Evolutionary conservation across 2,888 invertebrate genomes (phyloP).

Genomic region (Drosophila fulvimacula): DNA sequence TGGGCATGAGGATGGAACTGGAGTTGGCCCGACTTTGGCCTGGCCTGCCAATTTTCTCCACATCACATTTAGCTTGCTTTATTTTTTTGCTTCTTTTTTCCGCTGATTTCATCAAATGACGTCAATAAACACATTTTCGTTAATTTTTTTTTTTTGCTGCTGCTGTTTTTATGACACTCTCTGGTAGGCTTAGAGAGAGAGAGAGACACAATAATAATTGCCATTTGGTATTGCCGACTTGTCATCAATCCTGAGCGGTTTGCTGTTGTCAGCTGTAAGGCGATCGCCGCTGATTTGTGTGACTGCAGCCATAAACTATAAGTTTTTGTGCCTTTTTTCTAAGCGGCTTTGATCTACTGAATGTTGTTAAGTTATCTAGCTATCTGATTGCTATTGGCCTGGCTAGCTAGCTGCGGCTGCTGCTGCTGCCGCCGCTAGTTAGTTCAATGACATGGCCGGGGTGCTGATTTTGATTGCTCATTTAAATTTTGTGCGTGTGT

Average conservation of each 20-base stretch:
- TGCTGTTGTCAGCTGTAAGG: slow-evolving; percentile 49
- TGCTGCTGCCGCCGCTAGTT: slow-evolving; percentile 16
- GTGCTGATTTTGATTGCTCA: slow-evolving; percentile 77
- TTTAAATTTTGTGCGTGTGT: slow-evolving; percentile 62
- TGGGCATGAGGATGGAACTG: slow-evolving; percentile 51
- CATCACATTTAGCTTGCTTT: slow-evolving; percentile 47
- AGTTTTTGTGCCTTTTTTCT: slow-evolving; percentile 58
- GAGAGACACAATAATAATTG: slow-evolving; percentile 58
- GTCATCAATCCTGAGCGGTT: slow-evolving; percentile 73
- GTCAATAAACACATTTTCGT: slow-evolving; percentile 75
- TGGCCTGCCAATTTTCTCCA: slow-evolving; percentile 60
- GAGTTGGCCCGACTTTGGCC: slow-evolving; percentile 19
- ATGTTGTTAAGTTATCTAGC: slow-evolving; percentile 33
- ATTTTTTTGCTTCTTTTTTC: slow-evolving; percentile 20
- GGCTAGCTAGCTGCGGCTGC: background rate
- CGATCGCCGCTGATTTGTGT: slow-evolving; percentile 60
- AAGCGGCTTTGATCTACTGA: slow-evolving; percentile 68
- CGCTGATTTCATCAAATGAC: slow-evolving; percentile 64
- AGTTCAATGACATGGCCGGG: slow-evolving; percentile 70
- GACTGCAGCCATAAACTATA: slow-evolving; percentile 62
- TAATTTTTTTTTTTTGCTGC: slow-evolving; percentile 31
- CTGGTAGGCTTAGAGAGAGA: slow-evolving; percentile 47
- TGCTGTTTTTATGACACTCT: slow-evolving; percentile 63
- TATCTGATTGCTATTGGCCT: slow-evolving; percentile 20
- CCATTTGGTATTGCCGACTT: slow-evolving; percentile 65